Evolutionary conservation across 2,797 vertebrate species (phyloP).

Genomic region (Lepilemur ruficaudatus): DNA sequence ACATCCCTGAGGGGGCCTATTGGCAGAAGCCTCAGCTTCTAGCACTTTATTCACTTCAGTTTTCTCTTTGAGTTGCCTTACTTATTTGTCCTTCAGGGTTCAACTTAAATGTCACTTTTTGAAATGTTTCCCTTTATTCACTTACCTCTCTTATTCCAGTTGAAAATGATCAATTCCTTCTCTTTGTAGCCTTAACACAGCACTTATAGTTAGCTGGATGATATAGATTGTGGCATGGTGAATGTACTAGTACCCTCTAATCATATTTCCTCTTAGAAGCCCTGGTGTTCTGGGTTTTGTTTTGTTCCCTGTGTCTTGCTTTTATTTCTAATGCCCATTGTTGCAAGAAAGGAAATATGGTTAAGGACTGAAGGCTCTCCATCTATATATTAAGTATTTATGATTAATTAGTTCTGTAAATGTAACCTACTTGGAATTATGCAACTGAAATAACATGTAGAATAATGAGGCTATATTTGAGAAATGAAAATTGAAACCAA

Average conservation of each 20-base stretch:
- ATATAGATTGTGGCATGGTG: background rate
- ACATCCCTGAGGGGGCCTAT: background rate
- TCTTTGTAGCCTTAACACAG: background rate
- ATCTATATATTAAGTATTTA: background rate
- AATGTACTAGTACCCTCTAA: background rate
- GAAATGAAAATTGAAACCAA: constrained; percentile 40
- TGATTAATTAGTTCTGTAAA: constrained; percentile 30
- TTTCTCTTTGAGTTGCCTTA: constrained; percentile 35
- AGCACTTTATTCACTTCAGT: background rate
- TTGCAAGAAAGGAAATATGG: background rate
- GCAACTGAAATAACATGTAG: constrained; percentile 36
- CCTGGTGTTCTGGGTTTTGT: background rate
- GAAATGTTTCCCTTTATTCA: constrained; percentile 2
- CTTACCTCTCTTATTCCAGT: background rate
- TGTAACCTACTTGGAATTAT: constrained; percentile 32
- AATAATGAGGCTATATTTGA: constrained; percentile 7
- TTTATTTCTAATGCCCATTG: constrained; percentile 21
- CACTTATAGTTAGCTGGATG: background rate
- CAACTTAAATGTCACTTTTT: background rate
- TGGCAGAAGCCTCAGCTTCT: background rate
- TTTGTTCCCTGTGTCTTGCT: constrained; percentile 5
- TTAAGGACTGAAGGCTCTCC: background rate
- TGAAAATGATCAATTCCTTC: background rate
- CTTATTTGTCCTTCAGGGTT: background rate
- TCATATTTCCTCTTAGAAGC: background rate